Evolutionary conservation across 2,888 invertebrate species (phyloP).

Genomic region (Calliphora vomitoria): DNA sequence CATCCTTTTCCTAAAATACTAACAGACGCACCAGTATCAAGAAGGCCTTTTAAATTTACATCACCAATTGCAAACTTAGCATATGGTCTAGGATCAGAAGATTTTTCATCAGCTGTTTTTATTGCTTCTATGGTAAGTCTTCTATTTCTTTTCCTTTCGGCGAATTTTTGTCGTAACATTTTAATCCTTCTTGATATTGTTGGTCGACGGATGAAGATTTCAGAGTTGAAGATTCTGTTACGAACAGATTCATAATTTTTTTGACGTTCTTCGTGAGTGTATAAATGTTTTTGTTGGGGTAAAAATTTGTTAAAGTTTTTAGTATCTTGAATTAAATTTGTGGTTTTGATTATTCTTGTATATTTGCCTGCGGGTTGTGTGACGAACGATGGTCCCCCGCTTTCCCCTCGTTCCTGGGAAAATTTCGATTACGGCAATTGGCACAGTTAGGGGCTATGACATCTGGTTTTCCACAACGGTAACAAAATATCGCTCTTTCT

Average conservation of each 20-base stretch:
- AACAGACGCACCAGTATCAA: no score
- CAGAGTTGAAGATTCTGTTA: neutral
- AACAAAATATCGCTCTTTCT: neutral
- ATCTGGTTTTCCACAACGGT: neutral
- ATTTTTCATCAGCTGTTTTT: neutral
- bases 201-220: neutral
- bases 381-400: conserved; percentile 36
- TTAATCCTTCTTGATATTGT: neutral
- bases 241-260: neutral
- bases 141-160: neutral
- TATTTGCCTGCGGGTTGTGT: neutral
- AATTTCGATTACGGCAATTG: conserved; percentile 12
- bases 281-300: conserved; percentile 12
- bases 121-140: neutral
- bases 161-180: neutral
- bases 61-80: no score
- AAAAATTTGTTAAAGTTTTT: neutral
- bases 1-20: no score
- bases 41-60: no score
- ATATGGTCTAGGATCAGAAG: neutral
- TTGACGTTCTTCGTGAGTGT: neutral
- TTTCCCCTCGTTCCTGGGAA: conserved; percentile 9
- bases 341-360: neutral
- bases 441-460: conserved; percentile 20
- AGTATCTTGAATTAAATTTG: neutral